Percentiles rank a stretch among this genome's conserved stretches.
Evolutionary conservation across 2,797 vertebrate species (phyloP).

Genomic region (Hozukius guyotensis): DNA sequence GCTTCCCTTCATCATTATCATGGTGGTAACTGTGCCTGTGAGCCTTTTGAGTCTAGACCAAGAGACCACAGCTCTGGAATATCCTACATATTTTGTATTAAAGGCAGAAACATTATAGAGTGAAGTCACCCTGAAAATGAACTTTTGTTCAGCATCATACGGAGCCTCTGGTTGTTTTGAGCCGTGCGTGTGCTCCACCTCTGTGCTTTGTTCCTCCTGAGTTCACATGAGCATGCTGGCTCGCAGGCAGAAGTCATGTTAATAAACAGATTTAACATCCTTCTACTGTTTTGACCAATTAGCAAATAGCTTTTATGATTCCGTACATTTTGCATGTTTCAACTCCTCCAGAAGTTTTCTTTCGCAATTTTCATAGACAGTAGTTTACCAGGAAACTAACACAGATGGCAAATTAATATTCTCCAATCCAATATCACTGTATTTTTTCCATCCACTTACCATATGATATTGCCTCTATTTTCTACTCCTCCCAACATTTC

Average conservation of each 20-base stretch:
- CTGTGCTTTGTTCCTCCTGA: conserved; percentile 42
- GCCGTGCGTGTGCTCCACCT: conserved; percentile 16
- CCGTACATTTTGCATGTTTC: conserved; percentile 2
- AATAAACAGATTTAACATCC: conserved; percentile 7
- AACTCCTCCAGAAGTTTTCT: not conserved
- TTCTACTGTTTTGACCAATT: conserved; percentile 15
- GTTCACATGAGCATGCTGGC: conserved; percentile 34
- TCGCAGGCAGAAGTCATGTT: conserved; percentile 7
- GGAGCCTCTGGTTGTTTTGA: conserved; percentile 31
- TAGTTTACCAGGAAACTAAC: not conserved
- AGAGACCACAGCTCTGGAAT: not conserved
- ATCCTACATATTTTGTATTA: not conserved
- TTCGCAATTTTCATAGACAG: not conserved
- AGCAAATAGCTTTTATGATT: not conserved
- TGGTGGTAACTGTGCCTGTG: not conserved
- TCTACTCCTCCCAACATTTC: conserved; percentile 28
- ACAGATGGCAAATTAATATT: not conserved
- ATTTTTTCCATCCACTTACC: not conserved
- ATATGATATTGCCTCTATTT: conserved; percentile 11
- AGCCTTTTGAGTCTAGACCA: not conserved
- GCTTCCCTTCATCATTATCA: not conserved
- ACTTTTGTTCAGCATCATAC: conserved; percentile 21
- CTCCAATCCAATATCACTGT: not conserved
- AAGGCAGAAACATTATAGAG: not conserved
- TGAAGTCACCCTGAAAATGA: conserved; percentile 35